These are phyloP conservation scores for Drosophila mercatorum DNA, from an alignment of 2,888 invertebrate genomes.

Conservation along the genomic window DNA sequence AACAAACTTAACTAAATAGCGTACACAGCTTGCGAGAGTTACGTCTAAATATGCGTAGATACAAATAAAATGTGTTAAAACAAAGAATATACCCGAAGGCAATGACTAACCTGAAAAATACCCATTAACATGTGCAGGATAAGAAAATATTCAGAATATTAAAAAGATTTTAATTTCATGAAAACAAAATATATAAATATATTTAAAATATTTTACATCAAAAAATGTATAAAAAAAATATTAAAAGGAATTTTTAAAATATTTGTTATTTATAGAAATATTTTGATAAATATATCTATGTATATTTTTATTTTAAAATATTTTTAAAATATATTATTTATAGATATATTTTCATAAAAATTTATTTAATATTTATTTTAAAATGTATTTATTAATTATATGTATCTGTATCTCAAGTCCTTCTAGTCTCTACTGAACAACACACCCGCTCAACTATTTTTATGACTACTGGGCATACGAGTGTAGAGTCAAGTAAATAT, in stretches of 20 bases:
- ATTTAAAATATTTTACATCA: background rate
- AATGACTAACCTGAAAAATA: background rate
- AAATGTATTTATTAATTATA: no score
- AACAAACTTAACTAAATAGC: conserved; percentile 58
- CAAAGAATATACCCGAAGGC: background rate
- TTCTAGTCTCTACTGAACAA: background rate
- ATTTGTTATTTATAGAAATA: no score
- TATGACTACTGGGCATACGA: conserved; percentile 14
- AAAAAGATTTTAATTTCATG: background rate
- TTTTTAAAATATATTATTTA: no score
- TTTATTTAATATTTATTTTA: no score
- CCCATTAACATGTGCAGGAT: background rate
- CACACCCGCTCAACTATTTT: background rate
- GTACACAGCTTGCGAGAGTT: conserved; percentile 45
- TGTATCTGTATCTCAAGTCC: background rate
- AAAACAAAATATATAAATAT: no score
- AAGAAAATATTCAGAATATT: background rate
- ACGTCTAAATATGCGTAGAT: conserved; percentile 42
- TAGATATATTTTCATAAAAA: no score
- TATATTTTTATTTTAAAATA: no score
- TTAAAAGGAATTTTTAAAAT: no score
- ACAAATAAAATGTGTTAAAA: conserved; percentile 57
- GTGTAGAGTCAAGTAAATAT: conserved; percentile 33
- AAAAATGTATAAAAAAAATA: no score
- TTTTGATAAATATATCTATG: no score